Percentiles rank a stretch among this genome's conserved stretches.
These are phyloP conservation scores for Drosophila infuscata DNA, from an alignment of 2,888 invertebrate species.

Conservation along the genomic window DNA sequence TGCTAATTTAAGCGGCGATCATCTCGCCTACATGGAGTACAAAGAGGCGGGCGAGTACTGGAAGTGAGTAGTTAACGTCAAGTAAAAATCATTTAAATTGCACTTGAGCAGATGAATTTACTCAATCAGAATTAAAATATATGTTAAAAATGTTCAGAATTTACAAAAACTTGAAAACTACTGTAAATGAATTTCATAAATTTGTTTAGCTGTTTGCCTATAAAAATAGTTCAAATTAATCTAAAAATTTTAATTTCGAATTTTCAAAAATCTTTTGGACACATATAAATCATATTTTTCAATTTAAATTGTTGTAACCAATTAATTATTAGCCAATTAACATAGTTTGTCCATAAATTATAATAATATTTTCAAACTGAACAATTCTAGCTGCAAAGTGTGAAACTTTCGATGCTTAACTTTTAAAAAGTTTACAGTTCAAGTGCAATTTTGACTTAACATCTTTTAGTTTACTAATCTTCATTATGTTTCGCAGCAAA, in stretches of 20 bases:
- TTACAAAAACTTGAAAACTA: not conserved
- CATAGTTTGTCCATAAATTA: not conserved
- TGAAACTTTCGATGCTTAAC: not conserved
- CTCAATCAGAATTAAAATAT: not conserved
- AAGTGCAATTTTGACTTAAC: not conserved
- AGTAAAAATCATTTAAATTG: not conserved
- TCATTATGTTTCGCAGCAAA: constrained; percentile 86
- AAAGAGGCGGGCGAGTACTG: constrained; percentile 93
- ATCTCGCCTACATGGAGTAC: constrained; percentile 90
- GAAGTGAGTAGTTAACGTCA: constrained; percentile 88
- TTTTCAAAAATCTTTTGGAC: not conserved
- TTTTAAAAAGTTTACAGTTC: not conserved
- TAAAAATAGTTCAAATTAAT: not conserved
- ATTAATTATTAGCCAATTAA: not conserved
- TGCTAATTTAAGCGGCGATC: constrained; percentile 78
- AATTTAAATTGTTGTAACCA: not conserved
- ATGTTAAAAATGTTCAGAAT: too few relatives aligned
- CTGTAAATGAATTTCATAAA: not conserved
- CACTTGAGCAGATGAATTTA: not conserved
- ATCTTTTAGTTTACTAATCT: constrained; percentile 3
- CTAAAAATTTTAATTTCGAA: not conserved
- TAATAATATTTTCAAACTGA: not conserved
- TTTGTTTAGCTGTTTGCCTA: too few relatives aligned
- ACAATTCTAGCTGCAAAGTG: not conserved
- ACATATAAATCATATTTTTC: not conserved